Base-by-base conservation (phyloP, 2,113 vertebrate genomes). In the Oryzias curvinotus region DNA sequence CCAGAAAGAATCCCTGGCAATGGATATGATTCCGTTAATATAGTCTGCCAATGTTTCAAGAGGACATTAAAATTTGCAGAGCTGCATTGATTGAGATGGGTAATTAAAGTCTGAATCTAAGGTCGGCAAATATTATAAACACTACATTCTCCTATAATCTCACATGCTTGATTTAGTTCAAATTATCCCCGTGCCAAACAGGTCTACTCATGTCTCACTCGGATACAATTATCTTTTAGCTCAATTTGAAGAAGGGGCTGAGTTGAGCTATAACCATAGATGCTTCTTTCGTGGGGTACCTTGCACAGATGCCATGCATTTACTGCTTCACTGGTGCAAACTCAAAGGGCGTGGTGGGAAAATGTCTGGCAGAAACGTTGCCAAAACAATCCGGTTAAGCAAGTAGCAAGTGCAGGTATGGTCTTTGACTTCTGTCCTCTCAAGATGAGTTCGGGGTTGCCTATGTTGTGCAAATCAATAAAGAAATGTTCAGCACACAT, bases 331-430 rank as follows among this genome's bases (percentile, higher is more conserved):
- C 53, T 0, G 85, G 78, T 62, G 73, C 54, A 0, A 87, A 92
- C 60, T 73, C 85, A 59, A 85, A 80, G 18, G 83, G 88, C 65
- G 88, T 89, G 88, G 77, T 89, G 80, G 74, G 73, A 85, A 86
- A 80, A 52, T 70, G 8, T 67, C 45, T 55, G 46, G 58, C 23
- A 71, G 45, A 64, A 68, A 41, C 50, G 1, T 26, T 17, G 45
- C 57, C 73, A 82, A 79, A 82, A 50, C n/a, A 74, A 75, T 80
- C 77, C 17, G 43, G 82, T 79, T 81, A 51, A 30, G 59, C 79
- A 77, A 49, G 55, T 12, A 73, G 15, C 45, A 58, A 57, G 5
- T 52, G 3, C 12, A 68, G 23, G 2, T 42, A 49, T 59, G 16
- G 16, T 59, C 21, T 49, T 25, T 5, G 12, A 2, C 1, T 17